Evolutionary conservation across 2,888 invertebrate genomes (phyloP), one percentile per base, ranked within the genome.

Genomic region (Luffia ferchaultella): DNA sequence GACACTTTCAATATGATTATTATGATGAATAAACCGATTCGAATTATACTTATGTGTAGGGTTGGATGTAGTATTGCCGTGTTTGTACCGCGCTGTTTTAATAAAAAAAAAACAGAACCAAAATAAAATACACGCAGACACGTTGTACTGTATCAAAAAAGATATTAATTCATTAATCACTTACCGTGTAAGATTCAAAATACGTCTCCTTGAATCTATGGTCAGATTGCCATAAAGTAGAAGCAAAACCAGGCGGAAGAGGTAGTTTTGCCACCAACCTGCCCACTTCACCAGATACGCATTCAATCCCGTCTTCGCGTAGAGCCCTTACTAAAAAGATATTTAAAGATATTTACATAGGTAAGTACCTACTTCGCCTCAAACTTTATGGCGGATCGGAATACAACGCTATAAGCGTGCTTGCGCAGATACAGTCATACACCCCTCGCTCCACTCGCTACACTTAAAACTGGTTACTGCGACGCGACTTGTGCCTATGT

Each of bases 211-310:
- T 86, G 70, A 92, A 97, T 53, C 90, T 85, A 15, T 94, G 90
- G 55, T 93, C 92, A 16, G 93, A 90, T 61, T 87, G 88, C 78
- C 93, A 97, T 0, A 97, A 83, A 0, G 95, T 94, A 0, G 91
- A 88, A 70, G 96, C 89, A 50, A 90, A 91, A 0, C 97, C 96
- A 0, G 97, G 97, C 0, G 97, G 96, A 45, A 97, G 74, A 0
- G 97, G 97, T 18, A 95, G 68, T 65, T 94, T 95, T 1, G 91
- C 83, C 0, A 89, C 93, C 58, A 97, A 90, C 57, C 95, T 85
- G 0, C 97, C 97, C 2, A 96, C 85, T 69, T 96, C 94, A 20
- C 89, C 87, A 0, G 86, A 63, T 16, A 85, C 73, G 18, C 93
- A 90, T 63, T 88, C 88, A 16, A 85, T 85, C 0, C 93, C 93